phyloP scores from a whole-genome alignment of 2,797 vertebrate genomes.

The Etheostoma nigrum region DNA sequence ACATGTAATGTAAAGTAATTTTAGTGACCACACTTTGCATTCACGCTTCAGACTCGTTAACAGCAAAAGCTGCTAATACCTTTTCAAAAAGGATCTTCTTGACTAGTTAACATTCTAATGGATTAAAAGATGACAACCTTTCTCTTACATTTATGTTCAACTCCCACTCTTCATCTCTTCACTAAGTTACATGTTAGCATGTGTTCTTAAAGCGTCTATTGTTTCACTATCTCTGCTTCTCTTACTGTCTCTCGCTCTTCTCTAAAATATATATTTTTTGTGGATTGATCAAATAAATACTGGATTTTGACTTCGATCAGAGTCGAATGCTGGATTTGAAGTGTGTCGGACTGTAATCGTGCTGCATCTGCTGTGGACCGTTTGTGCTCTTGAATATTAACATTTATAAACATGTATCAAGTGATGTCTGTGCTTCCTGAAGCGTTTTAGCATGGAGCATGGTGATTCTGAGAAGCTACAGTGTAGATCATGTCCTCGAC shows the following conservation, averaged over 20 bases:
- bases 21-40: not conserved
- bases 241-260: not conserved
- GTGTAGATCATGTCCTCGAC: conserved; percentile 2
- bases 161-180: conserved; percentile 11
- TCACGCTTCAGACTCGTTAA: not conserved
- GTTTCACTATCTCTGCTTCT: conserved; percentile 2
- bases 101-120: conserved; percentile 26
- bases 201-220: conserved; percentile 6
- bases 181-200: conserved; percentile 1
- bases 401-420: conserved; percentile 18
- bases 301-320: not conserved
- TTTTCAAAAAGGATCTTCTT: not conserved
- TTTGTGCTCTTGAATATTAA: conserved; percentile 13
- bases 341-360: not conserved
- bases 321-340: not conserved
- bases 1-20: too few species aligned
- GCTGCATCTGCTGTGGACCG: not conserved
- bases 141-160: not conserved
- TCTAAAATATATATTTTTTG: not conserved
- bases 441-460: conserved; percentile 61
- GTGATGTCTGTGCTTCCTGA: conserved; percentile 19
- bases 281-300: not conserved
- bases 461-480: conserved; percentile 41
- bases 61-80: not conserved
- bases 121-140: conserved; percentile 58